Base-by-base conservation (phyloP, 2,888 invertebrate species). In the Melitaea athalia region DNA sequence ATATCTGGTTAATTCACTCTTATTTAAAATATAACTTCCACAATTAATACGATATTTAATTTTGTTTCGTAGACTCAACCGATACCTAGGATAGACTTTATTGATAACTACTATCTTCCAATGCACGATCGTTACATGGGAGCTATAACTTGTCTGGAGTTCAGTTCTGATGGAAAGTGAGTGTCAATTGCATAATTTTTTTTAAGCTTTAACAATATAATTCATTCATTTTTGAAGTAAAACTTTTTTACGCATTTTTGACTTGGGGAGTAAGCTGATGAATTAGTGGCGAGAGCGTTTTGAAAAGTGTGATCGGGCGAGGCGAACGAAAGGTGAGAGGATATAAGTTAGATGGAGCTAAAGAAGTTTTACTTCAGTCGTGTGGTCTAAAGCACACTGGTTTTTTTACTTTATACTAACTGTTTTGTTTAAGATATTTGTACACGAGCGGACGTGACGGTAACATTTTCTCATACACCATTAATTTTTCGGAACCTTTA, bases 121-220 rank as follows among this genome's bases (percentile, higher is more conserved):
- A 96, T 97, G 95, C 97, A 97, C 80, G 96, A 97, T 81, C 93
- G 94, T 57, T 93, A 94, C 67, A 95, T 95, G 42, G 97, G 97
- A 8, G 90, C 88, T 14, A 93, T 97, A 43, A 94, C 95, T 0
- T 91, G 92, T 68, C 88, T 97, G 65, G 92, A 94, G 68, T 93
- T 95, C 71, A 95, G 95, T 77, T 88, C 86, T 64, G 94, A 96
- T 82, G 90, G 93, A 75, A 91, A 85, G 88, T 94, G 85, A 81
- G 88, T 87, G 14, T n/a, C 12, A 6, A 17, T 52, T 12, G 17
- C 31, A 57, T 14, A 24, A 11, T 11, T 10, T 33, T n/a, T 15
- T 11, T 55, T 17, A 17, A 49, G 4, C 45, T 45, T 14, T 10
- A 11, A 14, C 45, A 14, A 45, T 14, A 45, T 11, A 11, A 45